phyloP scores from a whole-genome alignment of 1,140 invertebrate species.

The Rhizoglyphus robini region DNA sequence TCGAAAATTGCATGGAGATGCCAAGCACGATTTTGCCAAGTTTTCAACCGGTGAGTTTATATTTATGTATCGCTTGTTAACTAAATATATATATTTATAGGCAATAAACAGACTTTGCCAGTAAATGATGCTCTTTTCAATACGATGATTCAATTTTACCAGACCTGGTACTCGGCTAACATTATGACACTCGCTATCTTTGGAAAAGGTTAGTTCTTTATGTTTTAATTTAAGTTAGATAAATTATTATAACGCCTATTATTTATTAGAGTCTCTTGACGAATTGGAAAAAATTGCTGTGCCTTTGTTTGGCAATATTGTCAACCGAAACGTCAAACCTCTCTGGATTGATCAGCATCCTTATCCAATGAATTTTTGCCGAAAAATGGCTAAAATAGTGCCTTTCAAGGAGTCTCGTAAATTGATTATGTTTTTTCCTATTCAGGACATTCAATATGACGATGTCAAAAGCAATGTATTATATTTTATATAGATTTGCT shows the following conservation, averaged over 20 bases:
- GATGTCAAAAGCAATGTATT: not conserved
- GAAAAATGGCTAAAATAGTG: not conserved
- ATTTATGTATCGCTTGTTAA: not conserved
- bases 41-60: slow-evolving; percentile 63
- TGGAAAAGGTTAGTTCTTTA: slow-evolving; percentile 57
- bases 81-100: slow-evolving; percentile 36
- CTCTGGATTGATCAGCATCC: slow-evolving; percentile 67
- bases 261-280: slow-evolving; percentile 54
- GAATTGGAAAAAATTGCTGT: slow-evolving; percentile 66
- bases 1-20: slow-evolving; percentile 51
- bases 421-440: not conserved
- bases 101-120: too few relatives aligned
- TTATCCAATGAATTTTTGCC: slow-evolving; percentile 48
- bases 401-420: not conserved
- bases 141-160: slow-evolving; percentile 81
- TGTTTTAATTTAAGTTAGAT: slow-evolving; percentile 22
- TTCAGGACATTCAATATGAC: not conserved
- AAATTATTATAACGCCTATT: slow-evolving; percentile 33
- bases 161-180: slow-evolving; percentile 80
- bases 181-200: slow-evolving; percentile 77
- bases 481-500: not conserved
- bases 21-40: slow-evolving; percentile 68
- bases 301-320: slow-evolving; percentile 57
- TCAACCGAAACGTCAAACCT: slow-evolving; percentile 56
- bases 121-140: too few relatives aligned